A percentile compares a stretch with the other conserved stretches of the same genome.
These are phyloP conservation scores for Lacerta bilineata DNA, from an alignment of 2,797 vertebrate species.

Conservation along the genomic window DNA sequence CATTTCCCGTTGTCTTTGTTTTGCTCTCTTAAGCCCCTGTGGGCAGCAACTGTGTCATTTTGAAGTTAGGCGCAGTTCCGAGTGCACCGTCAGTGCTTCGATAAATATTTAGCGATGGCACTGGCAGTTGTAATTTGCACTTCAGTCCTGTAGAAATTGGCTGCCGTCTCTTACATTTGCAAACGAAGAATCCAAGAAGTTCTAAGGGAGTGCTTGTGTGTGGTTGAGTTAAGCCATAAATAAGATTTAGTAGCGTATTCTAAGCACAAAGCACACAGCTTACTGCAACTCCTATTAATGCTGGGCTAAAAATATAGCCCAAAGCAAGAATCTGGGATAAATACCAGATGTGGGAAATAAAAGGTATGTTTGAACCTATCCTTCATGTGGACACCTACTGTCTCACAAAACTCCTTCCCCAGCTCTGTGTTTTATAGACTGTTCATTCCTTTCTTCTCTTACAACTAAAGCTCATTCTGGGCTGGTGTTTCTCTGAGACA, in stretches of 20 bases:
- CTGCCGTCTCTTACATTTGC: slow-evolving; percentile 23
- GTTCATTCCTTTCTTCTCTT: neutral
- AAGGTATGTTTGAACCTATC: slow-evolving; percentile 52
- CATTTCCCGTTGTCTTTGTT: too few relatives aligned
- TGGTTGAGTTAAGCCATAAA: slow-evolving; percentile 21
- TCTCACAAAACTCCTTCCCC: slow-evolving; percentile 44
- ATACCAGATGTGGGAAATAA: slow-evolving; percentile 48
- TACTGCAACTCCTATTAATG: slow-evolving; percentile 47
- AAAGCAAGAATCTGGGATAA: slow-evolving; percentile 57
- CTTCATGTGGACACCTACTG: slow-evolving; percentile 55
- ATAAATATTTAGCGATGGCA: neutral
- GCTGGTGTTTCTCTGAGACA: neutral
- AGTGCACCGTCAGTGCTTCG: neutral
- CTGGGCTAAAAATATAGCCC: slow-evolving; percentile 56
- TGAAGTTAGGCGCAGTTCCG: neutral
- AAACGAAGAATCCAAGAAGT: slow-evolving; percentile 27
- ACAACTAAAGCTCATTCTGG: neutral
- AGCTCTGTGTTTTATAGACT: slow-evolving; percentile 47
- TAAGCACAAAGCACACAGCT: slow-evolving; percentile 43
- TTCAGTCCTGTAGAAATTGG: neutral
- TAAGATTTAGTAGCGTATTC: slow-evolving; percentile 32
- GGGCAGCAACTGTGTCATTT: neutral
- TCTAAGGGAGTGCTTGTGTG: neutral
- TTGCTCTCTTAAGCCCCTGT: neutral
- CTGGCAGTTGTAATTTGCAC: neutral